A percentile compares a stretch with the other conserved stretches of the same genome.
Conservation (phyloP, 2,113 vertebrate genomes). For the Carollia perspicillata region DNA sequence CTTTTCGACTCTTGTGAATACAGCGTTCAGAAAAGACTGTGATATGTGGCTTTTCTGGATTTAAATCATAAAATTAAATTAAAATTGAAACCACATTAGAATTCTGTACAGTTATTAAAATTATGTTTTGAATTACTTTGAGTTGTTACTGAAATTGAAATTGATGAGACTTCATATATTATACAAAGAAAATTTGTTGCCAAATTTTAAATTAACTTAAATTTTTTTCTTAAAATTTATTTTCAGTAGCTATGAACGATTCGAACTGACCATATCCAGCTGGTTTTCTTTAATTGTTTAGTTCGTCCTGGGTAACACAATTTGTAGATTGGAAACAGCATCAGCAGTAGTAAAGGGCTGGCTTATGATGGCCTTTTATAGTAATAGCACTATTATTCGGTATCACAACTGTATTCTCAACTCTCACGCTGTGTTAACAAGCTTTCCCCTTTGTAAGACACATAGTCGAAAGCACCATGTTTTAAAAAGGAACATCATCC, state of each 20-base stretch:
- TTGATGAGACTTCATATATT: background rate
- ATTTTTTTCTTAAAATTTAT: background rate
- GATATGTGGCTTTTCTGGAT: conserved; percentile 39
- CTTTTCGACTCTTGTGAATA: background rate
- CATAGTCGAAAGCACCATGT: background rate
- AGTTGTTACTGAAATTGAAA: conserved; percentile 37
- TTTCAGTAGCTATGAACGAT: background rate
- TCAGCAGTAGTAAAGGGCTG: background rate
- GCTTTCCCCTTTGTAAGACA: background rate
- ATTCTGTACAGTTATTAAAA: background rate
- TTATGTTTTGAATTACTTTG: background rate
- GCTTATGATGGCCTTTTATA: background rate
- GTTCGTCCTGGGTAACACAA: background rate
- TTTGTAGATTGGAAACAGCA: background rate
- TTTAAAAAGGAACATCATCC: background rate
- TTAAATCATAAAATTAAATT: conserved; percentile 13
- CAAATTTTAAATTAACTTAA: background rate
- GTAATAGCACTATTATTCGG: background rate
- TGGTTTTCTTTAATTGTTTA: background rate
- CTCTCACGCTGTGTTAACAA: background rate
- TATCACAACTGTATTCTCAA: background rate
- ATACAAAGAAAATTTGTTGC: background rate
- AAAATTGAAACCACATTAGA: background rate
- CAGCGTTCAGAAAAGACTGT: background rate
- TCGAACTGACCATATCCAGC: background rate